A percentile compares a stretch with the other conserved stretches of the same genome.
Evolutionary conservation across 2,797 vertebrate genomes (phyloP).

Genomic region (Clamator glandarius): DNA sequence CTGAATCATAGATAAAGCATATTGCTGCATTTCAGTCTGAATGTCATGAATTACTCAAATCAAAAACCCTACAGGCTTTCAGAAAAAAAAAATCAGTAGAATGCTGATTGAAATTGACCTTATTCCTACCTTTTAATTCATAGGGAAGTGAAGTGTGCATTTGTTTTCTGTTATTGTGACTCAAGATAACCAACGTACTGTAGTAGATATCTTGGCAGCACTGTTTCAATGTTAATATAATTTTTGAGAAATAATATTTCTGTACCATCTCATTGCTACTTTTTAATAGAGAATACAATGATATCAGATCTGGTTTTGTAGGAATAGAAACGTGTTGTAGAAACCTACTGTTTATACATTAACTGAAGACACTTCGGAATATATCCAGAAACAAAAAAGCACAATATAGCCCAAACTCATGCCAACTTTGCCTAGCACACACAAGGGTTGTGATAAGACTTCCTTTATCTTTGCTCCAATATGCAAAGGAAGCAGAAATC

Average conservation of each 20-base stretch:
- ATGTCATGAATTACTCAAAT: background rate
- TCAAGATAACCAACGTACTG: background rate
- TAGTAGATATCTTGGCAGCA: background rate
- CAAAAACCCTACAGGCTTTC: background rate
- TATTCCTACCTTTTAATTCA: background rate
- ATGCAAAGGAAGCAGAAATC: background rate
- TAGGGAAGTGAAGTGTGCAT: background rate
- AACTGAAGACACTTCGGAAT: background rate
- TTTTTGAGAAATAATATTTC: background rate
- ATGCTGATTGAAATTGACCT: background rate
- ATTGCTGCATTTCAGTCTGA: background rate
- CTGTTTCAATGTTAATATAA: background rate
- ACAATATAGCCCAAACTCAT: background rate
- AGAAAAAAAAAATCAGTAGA: background rate
- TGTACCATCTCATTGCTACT: background rate
- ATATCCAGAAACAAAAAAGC: background rate
- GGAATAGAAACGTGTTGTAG: background rate
- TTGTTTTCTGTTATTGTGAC: background rate
- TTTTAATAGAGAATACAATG: background rate
- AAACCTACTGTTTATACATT: background rate
- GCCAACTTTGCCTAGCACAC: background rate
- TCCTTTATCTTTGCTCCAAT: background rate
- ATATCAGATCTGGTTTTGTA: background rate
- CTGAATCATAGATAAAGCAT: conserved; percentile 6
- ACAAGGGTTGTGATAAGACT: background rate